These are phyloP conservation scores for Andricus curvator DNA, from an alignment of 2,888 invertebrate species.

Conservation along the genomic window DNA sequence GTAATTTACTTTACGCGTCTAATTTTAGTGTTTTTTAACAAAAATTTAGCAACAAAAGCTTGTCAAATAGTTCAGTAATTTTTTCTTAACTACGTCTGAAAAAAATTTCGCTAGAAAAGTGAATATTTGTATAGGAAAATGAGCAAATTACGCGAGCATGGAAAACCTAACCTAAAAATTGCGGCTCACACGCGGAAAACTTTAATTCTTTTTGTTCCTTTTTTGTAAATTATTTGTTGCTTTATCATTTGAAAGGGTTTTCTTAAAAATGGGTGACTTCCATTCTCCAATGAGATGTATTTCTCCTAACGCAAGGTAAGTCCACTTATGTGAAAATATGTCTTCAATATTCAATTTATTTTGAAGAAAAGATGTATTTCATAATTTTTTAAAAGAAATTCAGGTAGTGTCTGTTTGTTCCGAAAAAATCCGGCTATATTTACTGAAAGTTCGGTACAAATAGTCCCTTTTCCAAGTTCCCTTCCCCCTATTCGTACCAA, in stretches of 20 bases:
- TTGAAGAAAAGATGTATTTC: conserved; percentile 19
- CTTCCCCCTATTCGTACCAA: too few species aligned
- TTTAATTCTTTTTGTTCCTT: neutral
- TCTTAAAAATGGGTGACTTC: conserved; percentile 68
- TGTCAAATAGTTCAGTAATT: neutral
- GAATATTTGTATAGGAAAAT: neutral
- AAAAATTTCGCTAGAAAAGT: neutral
- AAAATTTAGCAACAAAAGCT: neutral
- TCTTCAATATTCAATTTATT: neutral
- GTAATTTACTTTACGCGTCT: too few species aligned
- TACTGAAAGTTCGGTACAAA: too few species aligned
- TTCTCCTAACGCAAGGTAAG: conserved; percentile 73
- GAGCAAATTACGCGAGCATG: neutral
- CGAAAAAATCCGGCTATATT: too few species aligned
- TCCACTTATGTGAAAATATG: neutral
- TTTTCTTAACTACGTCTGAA: neutral
- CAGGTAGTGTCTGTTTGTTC: too few species aligned
- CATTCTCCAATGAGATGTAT: conserved; percentile 72
- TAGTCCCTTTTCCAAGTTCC: too few species aligned
- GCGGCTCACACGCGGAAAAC: neutral
- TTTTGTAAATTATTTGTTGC: neutral
- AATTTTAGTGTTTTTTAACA: neutral
- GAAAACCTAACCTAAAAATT: neutral
- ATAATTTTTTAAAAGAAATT: neutral
- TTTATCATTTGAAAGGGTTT: neutral